Evolutionary conservation across 2,113 vertebrate genomes (phyloP), one percentile per base, ranked within the genome.

Genomic region (Seriola quinqueradiata): DNA sequence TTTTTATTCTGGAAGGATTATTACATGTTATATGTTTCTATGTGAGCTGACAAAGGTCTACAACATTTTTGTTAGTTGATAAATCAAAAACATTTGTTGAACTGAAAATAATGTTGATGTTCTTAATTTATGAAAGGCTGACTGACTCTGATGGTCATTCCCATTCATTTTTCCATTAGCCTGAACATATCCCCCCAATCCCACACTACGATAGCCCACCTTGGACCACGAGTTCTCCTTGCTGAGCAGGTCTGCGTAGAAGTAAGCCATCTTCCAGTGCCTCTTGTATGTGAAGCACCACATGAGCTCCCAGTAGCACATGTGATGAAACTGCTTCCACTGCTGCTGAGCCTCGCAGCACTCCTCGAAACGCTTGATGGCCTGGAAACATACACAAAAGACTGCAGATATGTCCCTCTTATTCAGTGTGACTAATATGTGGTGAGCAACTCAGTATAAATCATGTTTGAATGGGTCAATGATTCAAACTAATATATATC

Each of bases 241-340:
- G 96, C 97, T 98, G 72, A 99, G 96, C 79, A 99, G 95, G 89
- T 99, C 97, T 1, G 98, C 98, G 0, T 99, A 99, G 93, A 99
- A 97, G 94, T 98, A 99, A 67, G 98, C 97, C 98, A 98, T 97
- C 93, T 98, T 99, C 98, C 98, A 99, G 94, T 98, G 97, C 66
- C 95, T 93, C 90, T 98, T 97, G 95, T 98, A 99, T 21, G 97
- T 99, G 93, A 97, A 99, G 90, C 98, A 99, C 98, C 98, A 99
- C 98, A 99, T 99, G 73, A 99, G 94, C 92, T 99, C 98, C 98
- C 98, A 99, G 95, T 99, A 99, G 84, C 98, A 99, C 98, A 99
- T 99, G 92, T 99, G 98, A 72, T 99, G 98, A 68, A 99, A 99
- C 94, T 99, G 97, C 85, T 98, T 99, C 98, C 98, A 99, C 81